Base-by-base conservation (phyloP, 2,113 vertebrate species). In the Rhinoderma darwinii region DNA sequence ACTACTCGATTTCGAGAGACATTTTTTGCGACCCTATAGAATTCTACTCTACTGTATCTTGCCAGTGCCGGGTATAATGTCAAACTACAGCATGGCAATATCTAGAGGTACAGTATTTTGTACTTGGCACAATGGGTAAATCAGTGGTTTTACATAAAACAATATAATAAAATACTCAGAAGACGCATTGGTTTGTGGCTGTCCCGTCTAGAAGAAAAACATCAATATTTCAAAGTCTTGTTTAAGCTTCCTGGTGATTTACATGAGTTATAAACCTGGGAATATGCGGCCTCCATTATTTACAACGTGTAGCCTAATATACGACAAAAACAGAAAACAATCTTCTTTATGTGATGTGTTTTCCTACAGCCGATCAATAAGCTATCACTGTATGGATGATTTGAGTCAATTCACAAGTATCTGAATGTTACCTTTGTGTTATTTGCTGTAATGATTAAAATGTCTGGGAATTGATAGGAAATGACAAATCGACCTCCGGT, bases 361-460 rank as follows among this genome's bases (percentile, higher is more conserved):
- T 66, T 17, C 79, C 20, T 82, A 18, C 7, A 12, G 27, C 12
- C 7, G n/a, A 82, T 82, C 79, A 82, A 82, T 82, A 84, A 74
- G 50, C 82, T 41, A 84, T 73, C 82, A 74, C 66, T 59, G 68
- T 41, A 84, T 84, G 68, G 63, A 70, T 83, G 61, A 82, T 82
- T 59, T 27, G 54, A 82, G 66, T 83, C 82, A 72, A 72, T 72
- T 83, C 66, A 8, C 82, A 37, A 72, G 63, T 51, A 83, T 83
- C 43, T 72, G 43, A 30, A 66, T 66, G 61, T 66, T 18, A 25
- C 54, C 41, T 30, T 59, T 27, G 30, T 84, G 66, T 54, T 84
- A 72, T 84, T 73, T 84, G 63, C 47, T 35, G 50, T 54, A 84
- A 84, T 73, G 82, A 73, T 84, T 73, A 39, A 43, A 84, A 72